Evolutionary conservation across 2,888 invertebrate genomes (phyloP).

Genomic region (Auanema freiburgensis): DNA sequence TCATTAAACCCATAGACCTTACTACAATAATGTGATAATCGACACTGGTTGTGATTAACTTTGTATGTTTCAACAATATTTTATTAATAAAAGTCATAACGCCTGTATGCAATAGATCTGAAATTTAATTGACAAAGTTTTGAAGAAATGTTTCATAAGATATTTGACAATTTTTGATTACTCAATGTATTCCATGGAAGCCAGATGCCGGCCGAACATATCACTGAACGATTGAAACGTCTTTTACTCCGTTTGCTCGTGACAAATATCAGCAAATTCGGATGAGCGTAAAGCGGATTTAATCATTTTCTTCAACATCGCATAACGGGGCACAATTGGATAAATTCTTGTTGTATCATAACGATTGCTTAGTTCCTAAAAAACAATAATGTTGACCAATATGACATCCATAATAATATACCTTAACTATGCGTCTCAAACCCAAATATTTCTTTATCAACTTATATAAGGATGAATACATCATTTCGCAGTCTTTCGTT

Average conservation of each 20-base stretch:
- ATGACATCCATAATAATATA: slow-evolving; percentile 63
- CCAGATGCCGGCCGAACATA: slow-evolving; percentile 11
- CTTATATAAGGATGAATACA: slow-evolving; percentile 89
- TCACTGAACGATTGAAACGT: slow-evolving; percentile 3
- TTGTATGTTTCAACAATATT: slow-evolving; percentile 7
- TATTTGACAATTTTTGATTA: slow-evolving; percentile 4
- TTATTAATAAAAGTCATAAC: neutral
- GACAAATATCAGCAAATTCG: slow-evolving; percentile 95
- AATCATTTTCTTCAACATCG: slow-evolving; percentile 94
- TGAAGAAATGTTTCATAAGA: neutral
- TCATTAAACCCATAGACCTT: slow-evolving; percentile 15
- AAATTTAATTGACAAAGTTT: neutral
- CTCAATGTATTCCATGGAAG: slow-evolving; percentile 9
- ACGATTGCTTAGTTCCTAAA: slow-evolving; percentile 49
- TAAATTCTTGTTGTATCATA: slow-evolving; percentile 56
- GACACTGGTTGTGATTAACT: slow-evolving; percentile 14
- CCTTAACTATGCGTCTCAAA: slow-evolving; percentile 75
- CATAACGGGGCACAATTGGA: slow-evolving; percentile 74
- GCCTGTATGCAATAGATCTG: neutral
- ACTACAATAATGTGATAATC: slow-evolving; percentile 8
- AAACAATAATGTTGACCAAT: neutral
- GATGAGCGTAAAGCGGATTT: slow-evolving; percentile 92
- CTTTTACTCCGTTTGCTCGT: slow-evolving; percentile 75
- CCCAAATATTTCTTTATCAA: slow-evolving; percentile 88
- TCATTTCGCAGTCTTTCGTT: slow-evolving; percentile 87